Base-by-base conservation (phyloP, 2,888 invertebrate species). In the Pantelozetes paolii region DNA sequence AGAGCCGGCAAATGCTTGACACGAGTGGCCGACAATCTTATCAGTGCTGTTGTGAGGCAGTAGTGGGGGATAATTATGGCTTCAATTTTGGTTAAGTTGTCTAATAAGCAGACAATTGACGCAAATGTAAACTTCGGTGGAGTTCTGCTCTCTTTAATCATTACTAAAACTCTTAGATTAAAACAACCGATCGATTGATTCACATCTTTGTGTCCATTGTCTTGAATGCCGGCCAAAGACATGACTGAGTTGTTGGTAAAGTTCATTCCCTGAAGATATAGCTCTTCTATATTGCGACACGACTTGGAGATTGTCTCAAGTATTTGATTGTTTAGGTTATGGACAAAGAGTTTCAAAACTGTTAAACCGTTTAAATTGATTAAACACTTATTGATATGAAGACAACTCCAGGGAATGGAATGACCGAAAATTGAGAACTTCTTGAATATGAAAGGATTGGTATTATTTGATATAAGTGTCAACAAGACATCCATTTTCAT, bases 191-290 rank as follows among this genome's bases (percentile, higher is more conserved):
- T 23, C 3, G 20, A 2, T 8, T 18, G 15, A 20, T 54, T 20
- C 2, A 2, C 3, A 11, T 54, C 26, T 13, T 54, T 54, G 9
- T 26, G 54, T 2, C 54, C 54, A 54, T 54, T 54, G n/a, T 54
- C 3, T 5, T 2, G 3, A 11, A 54, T 54, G n/a, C 54, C 54
- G 23, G 54, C 54, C 54, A 54, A 54, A 20, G 9, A 23, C 54
- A 54, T 54, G 2, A 54, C 23, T 2, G 54, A 54, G 3, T 54
- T 20, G 13, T 54, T 54, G 3, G 23, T 18, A 54, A 54, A 54
- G 26, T 54, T 54, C 54, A 54, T 54, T 54, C 54, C 54, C 54
- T 54, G 54, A 2, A 54, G 26, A 54, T 54, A 54, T 18, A 54
- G 5, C 26, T 54, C 54, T 54, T 54, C 54, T 20, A 54, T 2